Base-by-base conservation (phyloP, 2,113 vertebrate genomes). In the Tenebrosternarchus preto region DNA sequence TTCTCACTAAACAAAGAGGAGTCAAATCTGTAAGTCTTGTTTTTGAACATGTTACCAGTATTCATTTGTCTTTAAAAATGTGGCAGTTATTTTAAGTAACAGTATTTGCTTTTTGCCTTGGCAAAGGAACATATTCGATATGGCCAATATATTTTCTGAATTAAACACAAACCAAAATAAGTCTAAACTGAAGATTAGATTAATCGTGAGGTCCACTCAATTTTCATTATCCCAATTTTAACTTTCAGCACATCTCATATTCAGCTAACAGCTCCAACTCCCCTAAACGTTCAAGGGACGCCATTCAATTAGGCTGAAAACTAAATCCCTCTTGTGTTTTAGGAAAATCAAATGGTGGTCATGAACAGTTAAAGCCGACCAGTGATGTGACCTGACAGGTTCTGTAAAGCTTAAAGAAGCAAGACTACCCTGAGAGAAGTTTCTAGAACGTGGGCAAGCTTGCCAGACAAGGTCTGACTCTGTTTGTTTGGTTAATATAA, bases 351-450 rank as follows among this genome's bases (percentile, higher is more conserved):
- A 43, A 50, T 16, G 50, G 76, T 57, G 67, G 82, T 78, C 57
- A 73, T 61, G 85, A 87, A 82, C 61, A 85, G 83, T 87, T 85
- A 79, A 86, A 79, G 85, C 80, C 85, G 84, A 86, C 85, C 84
- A 84, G 80, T 82, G 87, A 90, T 85, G 88, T 87, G 86, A 89
- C 88, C 86, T 79, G 87, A 91, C 87, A 87, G 88, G 90, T 91
- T 90, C 73, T 85, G 88, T 90, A 92, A 92, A 92, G 91, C 91
- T 93, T 90, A 89, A 89, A 90, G 87, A 92, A 91, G 91, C 89
- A 90, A 90, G 92, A 92, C 91, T 92, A 93, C 92, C 92, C 93
- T 93, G 93, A 94, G 92, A 93, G 89, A 93, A 93, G 89, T 86
- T 78, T 92, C 91, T 92, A 92, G 88, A 91, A 92, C 33, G 78